These are phyloP conservation scores for Gobiocypris rarus DNA, from an alignment of 2,113 vertebrate species.

Conservation along the genomic window DNA sequence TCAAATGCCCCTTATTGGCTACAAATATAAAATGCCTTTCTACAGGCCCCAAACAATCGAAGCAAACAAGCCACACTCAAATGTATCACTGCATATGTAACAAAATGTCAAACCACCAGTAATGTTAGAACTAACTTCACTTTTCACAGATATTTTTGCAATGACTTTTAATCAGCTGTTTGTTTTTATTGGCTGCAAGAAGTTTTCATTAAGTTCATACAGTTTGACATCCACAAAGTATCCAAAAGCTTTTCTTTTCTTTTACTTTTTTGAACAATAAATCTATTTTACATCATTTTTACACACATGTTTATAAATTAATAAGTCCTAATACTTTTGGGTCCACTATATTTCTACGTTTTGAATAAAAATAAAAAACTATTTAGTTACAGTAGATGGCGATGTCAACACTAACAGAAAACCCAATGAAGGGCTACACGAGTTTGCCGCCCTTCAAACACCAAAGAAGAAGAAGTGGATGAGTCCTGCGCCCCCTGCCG, in stretches of 20 bases:
- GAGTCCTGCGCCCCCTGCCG: constrained; percentile 65
- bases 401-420: constrained; percentile 13
- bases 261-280: neutral
- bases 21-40: neutral
- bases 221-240: neutral
- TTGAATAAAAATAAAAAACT: neutral
- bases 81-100: too few relatives aligned
- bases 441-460: constrained; percentile 43
- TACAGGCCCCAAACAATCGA: neutral
- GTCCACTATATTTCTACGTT: neutral
- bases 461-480: constrained; percentile 49
- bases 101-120: neutral
- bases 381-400: neutral
- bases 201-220: neutral
- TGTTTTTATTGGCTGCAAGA: neutral
- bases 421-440: neutral
- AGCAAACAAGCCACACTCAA: neutral
- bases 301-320: neutral
- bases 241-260: neutral
- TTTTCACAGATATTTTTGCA: neutral
- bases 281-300: too few relatives aligned
- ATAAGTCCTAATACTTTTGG: neutral
- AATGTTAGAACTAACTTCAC: neutral
- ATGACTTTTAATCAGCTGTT: neutral
- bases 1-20: too few relatives aligned